Percentiles rank a stretch among this genome's conserved stretches.
phyloP scores from a whole-genome alignment of 2,888 invertebrate species.

The Agonopterix subpropinquella region DNA sequence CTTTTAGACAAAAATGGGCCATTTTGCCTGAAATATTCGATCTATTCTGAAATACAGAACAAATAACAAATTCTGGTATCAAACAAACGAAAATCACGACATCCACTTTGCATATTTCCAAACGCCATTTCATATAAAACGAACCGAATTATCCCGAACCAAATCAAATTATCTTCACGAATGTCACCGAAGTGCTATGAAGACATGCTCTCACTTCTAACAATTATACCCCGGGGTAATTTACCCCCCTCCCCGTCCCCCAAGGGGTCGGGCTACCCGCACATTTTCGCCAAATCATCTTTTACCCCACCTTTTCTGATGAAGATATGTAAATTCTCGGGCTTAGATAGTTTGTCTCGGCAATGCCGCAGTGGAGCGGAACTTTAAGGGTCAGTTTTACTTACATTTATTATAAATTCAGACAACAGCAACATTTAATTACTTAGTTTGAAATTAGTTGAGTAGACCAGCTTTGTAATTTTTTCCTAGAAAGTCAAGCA shows the following conservation, averaged over 20 bases:
- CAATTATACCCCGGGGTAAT: conserved; percentile 39
- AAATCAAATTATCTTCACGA: conserved; percentile 61
- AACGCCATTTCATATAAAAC: background rate
- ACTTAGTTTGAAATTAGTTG: no score
- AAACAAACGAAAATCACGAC: background rate
- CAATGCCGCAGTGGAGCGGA: conserved; percentile 15
- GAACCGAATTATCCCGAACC: conserved; percentile 49
- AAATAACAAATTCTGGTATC: no score
- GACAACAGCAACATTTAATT: no score
- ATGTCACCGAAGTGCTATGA: conserved; percentile 55
- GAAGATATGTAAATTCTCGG: conserved; percentile 65
- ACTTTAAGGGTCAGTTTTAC: conserved; percentile 24
- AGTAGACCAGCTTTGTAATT: no score
- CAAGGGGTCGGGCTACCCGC: conserved; percentile 18
- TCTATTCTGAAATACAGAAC: no score
- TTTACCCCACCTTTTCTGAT: conserved; percentile 61
- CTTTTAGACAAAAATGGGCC: no score
- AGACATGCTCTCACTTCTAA: conserved; percentile 58
- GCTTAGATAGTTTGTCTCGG: conserved; percentile 39
- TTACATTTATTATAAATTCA: background rate
- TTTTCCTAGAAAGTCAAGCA: no score
- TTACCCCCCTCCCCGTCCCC: conserved; percentile 12
- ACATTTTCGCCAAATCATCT: conserved; percentile 63
- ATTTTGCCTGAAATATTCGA: no score
- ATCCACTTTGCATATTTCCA: conserved; percentile 12